phyloP scores from a whole-genome alignment of 2,113 vertebrate species.

The Platysteira castanea region DNA sequence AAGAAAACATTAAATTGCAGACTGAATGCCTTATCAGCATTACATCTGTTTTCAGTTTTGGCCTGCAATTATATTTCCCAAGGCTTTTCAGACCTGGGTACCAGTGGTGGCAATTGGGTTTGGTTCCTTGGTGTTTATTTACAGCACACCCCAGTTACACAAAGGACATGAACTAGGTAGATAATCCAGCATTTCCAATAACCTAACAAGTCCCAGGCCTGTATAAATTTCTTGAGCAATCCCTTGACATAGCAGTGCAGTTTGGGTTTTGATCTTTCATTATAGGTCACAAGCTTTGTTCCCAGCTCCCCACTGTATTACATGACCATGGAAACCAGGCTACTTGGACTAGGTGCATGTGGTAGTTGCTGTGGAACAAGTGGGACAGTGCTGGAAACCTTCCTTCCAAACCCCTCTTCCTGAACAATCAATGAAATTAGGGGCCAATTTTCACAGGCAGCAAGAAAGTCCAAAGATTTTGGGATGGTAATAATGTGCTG shows the following conservation, averaged over 20 bases:
- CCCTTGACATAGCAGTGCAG: not conserved
- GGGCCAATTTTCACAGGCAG: not conserved
- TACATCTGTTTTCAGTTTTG: not conserved
- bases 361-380: not conserved
- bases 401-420: not conserved
- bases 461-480: not conserved
- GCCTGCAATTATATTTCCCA: not conserved
- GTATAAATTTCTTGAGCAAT: not conserved
- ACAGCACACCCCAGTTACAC: fast-evolving
- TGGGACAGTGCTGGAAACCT: not conserved
- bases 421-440: not conserved
- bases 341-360: not conserved
- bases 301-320: not conserved
- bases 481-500: not conserved
- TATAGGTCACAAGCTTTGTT: not conserved
- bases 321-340: not conserved
- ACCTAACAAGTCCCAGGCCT: not conserved
- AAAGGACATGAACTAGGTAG: not conserved
- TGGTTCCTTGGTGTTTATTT: not conserved
- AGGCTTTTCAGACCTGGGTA: not conserved
- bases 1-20: not conserved
- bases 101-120: not conserved
- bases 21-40: not conserved
- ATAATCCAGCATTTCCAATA: not conserved
- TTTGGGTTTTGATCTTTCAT: not conserved